A percentile compares a stretch with the other conserved stretches of the same genome.
Conservation (phyloP, 1,140 invertebrate species). For the Trigoniulus corallinus region DNA sequence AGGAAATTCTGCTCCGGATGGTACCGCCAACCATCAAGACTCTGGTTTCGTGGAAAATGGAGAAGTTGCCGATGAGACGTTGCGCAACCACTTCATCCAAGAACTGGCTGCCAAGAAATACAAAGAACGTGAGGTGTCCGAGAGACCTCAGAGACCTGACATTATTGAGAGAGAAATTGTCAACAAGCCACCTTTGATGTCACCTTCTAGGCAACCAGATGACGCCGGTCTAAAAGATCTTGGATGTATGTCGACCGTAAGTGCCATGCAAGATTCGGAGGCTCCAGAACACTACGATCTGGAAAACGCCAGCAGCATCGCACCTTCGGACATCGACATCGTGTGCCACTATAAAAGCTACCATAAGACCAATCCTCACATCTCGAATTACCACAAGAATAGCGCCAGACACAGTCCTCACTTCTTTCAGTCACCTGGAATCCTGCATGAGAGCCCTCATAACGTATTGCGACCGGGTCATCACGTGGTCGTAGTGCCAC, state of each 20-base stretch:
- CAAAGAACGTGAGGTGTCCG: constrained; percentile 57
- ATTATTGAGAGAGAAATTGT: constrained; percentile 80
- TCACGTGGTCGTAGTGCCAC: constrained; percentile 13
- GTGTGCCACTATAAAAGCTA: constrained; percentile 87
- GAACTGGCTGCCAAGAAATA: constrained; percentile 47
- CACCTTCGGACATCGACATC: constrained; percentile 91
- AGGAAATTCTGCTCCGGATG: background rate
- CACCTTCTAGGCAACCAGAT: constrained; percentile 21
- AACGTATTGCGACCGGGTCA: constrained; percentile 18
- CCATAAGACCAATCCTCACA: constrained; percentile 43
- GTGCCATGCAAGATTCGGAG: constrained; percentile 56
- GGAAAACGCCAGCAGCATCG: constrained; percentile 92
- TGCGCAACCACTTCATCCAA: constrained; percentile 36
- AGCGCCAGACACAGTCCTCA: constrained; percentile 21
- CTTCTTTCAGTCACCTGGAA: constrained; percentile 28
- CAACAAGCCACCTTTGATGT: constrained; percentile 45
- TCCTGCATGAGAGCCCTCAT: constrained; percentile 34
- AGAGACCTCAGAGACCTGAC: constrained; percentile 53
- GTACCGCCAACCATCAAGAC: constrained; percentile 1
- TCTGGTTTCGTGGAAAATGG: constrained; percentile 18
- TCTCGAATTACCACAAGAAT: constrained; percentile 22
- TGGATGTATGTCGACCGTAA: constrained; percentile 24
- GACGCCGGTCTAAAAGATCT: constrained; percentile 29
- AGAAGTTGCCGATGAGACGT: constrained; percentile 31
- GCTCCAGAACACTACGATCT: constrained; percentile 90